A percentile compares a stretch with the other conserved stretches of the same genome.
These are phyloP conservation scores for Standfussiana lucernea DNA, from an alignment of 2,888 invertebrate genomes.

Conservation along the genomic window DNA sequence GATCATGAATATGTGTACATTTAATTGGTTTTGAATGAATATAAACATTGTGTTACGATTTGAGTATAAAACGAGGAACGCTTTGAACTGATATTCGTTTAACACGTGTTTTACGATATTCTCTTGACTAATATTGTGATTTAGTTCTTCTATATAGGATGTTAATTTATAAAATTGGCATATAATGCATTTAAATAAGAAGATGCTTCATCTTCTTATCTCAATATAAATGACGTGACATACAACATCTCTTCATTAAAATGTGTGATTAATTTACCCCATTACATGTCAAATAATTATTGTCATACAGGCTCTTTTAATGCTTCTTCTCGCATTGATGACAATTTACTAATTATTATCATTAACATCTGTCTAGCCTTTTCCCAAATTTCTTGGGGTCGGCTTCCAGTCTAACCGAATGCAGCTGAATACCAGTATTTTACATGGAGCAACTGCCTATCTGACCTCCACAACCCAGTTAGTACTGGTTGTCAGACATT, in stretches of 20 bases:
- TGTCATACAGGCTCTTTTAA: neutral
- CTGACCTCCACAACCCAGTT: no score
- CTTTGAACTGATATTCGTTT: conserved; percentile 13
- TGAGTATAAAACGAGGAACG: conserved; percentile 6
- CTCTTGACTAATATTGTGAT: neutral
- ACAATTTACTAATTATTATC: neutral
- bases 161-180: neutral
- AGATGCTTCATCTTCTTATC: no score
- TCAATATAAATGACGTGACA: no score
- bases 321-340: neutral
- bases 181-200: neutral
- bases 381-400: no score
- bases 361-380: no score
- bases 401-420: no score
- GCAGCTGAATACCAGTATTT: no score
- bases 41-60: conserved; percentile 44
- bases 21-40: conserved; percentile 51
- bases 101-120: conserved; percentile 1
- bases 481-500: no score
- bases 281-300: neutral
- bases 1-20: conserved; percentile 36
- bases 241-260: neutral
- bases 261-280: neutral
- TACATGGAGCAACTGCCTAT: no score
- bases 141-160: neutral